Evolutionary conservation across 2,797 vertebrate genomes (phyloP).

Genomic region (Prionace glauca): DNA sequence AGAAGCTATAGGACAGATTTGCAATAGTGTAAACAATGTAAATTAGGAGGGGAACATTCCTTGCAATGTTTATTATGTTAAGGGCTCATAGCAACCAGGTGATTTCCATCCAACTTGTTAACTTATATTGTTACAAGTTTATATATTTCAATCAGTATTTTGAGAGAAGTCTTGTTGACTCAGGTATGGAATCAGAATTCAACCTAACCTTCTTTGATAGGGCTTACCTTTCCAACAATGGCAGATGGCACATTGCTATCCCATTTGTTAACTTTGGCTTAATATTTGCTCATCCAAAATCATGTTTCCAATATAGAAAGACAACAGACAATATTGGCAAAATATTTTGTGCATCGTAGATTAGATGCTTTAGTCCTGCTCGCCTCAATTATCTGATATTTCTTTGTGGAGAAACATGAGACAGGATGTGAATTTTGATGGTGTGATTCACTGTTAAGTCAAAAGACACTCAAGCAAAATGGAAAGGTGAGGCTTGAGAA

Average conservation of each 20-base stretch:
- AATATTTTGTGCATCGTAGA: neutral
- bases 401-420: neutral
- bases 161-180: neutral
- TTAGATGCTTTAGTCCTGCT: neutral
- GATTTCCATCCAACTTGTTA: neutral
- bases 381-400: neutral
- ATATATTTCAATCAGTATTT: neutral
- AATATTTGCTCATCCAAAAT: neutral
- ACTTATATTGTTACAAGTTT: neutral
- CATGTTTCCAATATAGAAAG: neutral
- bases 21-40: neutral
- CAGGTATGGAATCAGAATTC: neutral
- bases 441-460: neutral
- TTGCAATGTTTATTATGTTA: neutral
- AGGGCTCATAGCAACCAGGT: neutral
- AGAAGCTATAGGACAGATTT: neutral
- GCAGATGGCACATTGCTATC: neutral
- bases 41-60: neutral
- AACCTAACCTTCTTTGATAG: neutral
- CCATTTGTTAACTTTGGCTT: neutral
- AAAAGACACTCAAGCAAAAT: neutral
- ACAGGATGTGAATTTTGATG: neutral
- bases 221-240: neutral
- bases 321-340: neutral
- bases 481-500: neutral